Conservation (phyloP, 1,140 invertebrate species). For the Neodiprion virginianus region DNA sequence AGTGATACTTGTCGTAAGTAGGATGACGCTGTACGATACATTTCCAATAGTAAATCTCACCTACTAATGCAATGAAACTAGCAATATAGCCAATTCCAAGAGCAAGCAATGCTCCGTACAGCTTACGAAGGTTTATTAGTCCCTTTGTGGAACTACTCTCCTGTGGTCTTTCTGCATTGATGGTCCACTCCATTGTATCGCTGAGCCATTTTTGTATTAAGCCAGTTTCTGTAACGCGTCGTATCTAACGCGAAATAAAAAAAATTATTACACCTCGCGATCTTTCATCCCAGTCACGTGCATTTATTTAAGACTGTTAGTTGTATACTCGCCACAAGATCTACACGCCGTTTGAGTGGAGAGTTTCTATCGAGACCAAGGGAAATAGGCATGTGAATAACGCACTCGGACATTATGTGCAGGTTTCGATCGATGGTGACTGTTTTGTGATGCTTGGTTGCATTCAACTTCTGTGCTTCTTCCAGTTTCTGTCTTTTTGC, state of each 20-base stretch:
- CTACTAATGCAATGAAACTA: conserved; percentile 63
- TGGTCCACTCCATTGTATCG: conserved; percentile 70
- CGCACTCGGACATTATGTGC: conserved; percentile 82
- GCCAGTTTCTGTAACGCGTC: conserved; percentile 75
- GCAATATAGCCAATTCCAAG: conserved; percentile 72
- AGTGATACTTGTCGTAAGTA: conserved; percentile 73
- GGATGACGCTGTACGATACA: conserved; percentile 71
- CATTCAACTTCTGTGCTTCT: conserved; percentile 37
- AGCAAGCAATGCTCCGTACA: conserved; percentile 77
- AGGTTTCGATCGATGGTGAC: conserved; percentile 63
- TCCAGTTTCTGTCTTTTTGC: conserved; percentile 64
- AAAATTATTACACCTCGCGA: not conserved
- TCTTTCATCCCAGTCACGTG: not conserved
- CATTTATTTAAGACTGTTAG: conserved; percentile 18
- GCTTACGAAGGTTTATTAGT: conserved; percentile 76
- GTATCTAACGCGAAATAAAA: conserved; percentile 53
- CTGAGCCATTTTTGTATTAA: conserved; percentile 80
- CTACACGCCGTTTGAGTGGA: conserved; percentile 73
- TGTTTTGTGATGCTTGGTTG: conserved; percentile 22
- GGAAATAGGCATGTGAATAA: conserved; percentile 80
- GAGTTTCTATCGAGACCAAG: conserved; percentile 83
- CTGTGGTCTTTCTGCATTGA: conserved; percentile 57
- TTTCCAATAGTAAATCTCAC: conserved; percentile 73
- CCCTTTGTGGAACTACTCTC: conserved; percentile 68
- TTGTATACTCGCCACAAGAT: conserved; percentile 61